These are phyloP conservation scores for Gyps fulvus DNA, from an alignment of 2,113 vertebrate genomes.

Conservation along the genomic window DNA sequence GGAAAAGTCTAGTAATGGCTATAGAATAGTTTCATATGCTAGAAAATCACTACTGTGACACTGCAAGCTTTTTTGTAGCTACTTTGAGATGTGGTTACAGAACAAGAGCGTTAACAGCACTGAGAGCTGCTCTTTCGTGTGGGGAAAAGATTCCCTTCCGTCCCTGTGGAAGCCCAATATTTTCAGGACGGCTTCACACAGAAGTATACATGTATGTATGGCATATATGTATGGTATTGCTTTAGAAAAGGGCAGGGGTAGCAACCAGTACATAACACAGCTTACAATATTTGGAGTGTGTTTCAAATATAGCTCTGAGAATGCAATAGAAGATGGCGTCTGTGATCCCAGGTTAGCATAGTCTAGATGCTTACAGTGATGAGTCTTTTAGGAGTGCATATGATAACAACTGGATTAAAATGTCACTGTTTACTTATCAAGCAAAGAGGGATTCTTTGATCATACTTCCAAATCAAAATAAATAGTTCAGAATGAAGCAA, in stretches of 20 bases:
- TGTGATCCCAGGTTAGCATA: not conserved
- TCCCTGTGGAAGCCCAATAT: not conserved
- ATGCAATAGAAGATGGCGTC: not conserved
- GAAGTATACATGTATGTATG: not conserved
- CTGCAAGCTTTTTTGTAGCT: not conserved
- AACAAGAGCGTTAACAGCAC: not conserved
- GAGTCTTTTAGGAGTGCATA: not conserved
- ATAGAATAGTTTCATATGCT: not conserved
- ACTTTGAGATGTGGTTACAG: not conserved
- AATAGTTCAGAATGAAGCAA: conserved; percentile 15
- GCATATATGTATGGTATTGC: not conserved
- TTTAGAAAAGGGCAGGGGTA: not conserved
- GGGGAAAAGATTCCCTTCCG: not conserved
- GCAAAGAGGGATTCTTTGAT: conserved; percentile 40
- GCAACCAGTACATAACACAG: not conserved
- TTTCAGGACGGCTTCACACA: not conserved
- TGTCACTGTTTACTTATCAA: conserved; percentile 16
- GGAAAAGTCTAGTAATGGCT: not conserved
- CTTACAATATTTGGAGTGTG: not conserved
- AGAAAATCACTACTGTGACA: not conserved
- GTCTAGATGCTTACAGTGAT: not conserved
- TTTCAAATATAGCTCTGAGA: conserved; percentile 8
- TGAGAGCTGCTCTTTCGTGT: not conserved
- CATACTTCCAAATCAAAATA: conserved; percentile 32
- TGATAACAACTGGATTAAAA: not conserved